Base-by-base conservation (phyloP, 1,140 invertebrate species). In the Forficula auricularia region DNA sequence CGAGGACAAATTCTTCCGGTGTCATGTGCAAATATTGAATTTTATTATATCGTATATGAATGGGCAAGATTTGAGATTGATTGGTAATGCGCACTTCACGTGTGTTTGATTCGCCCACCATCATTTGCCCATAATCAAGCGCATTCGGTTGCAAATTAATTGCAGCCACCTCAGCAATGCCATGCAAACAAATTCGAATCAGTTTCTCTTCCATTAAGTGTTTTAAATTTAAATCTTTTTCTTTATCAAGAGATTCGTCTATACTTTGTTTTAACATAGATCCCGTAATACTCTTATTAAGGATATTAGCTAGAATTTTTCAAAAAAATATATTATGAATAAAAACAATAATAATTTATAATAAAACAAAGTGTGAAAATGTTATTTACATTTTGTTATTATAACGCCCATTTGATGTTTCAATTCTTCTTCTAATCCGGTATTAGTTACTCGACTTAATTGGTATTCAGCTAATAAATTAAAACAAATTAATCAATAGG, bases 171-270 rank as follows among this genome's bases (percentile, higher is more conserved):
- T 56, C 54, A 2, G 40, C 42, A 36, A 50, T 41, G 0, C 54
- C 55, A 16, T 57, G 46, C 14, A 58, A 46, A 14, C 52, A 55
- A 1, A 57, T 33, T 8, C 53, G 48, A 3, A 56, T 44, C 0
- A 15, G 12, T 8, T 55, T 50, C 3, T 37, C 13, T 2, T 13
- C 33, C 10, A 27, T 12, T 20, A 30, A 40, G 10, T 31, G 42
- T 19, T 36, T 19, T 38, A 13, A 15, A n/a, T n/a, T n/a, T n/a
- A n/a, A n/a, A n/a, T n/a, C n/a, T n/a, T n/a, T n/a, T n/a, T n/a
- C n/a, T n/a, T n/a, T n/a, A n/a, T n/a, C n/a, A n/a, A n/a, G n/a
- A n/a, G n/a, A 27, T 10, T 22, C 14, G 10, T 16, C 13, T n/a
- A n/a, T n/a, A n/a, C n/a, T n/a, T n/a, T n/a, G n/a, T n/a, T n/a